Conservation (phyloP, 2,888 invertebrate genomes). For the Chalcosyrphus nemorum region DNA sequence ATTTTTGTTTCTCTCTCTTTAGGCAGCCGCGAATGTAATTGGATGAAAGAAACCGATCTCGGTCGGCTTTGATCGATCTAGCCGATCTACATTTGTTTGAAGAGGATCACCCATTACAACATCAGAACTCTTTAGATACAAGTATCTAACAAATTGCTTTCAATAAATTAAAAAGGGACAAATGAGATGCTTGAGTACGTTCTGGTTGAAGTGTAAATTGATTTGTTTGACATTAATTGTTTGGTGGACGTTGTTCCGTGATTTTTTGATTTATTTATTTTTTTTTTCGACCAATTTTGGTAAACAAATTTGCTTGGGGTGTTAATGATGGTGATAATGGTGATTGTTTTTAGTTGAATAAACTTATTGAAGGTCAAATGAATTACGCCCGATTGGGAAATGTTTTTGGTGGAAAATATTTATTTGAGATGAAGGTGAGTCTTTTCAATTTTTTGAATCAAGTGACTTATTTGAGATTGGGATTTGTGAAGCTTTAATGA, state of each 20-base stretch:
- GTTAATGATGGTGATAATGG: constrained; percentile 12
- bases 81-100: neutral
- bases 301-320: constrained; percentile 18
- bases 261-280: neutral
- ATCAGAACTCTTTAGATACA: neutral
- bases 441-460: neutral
- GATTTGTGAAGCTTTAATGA: neutral
- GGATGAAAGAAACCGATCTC: constrained; percentile 47
- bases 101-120: constrained; percentile 10
- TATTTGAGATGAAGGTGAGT: constrained; percentile 15
- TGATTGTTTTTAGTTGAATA: constrained; percentile 43
- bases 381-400: constrained; percentile 25
- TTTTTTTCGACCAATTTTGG: neutral
- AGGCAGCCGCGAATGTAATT: constrained; percentile 43
- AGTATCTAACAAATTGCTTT: neutral
- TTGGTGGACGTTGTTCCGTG: neutral
- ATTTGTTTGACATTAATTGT: constrained; percentile 52
- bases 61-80: constrained; percentile 4
- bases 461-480: neutral
- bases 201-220: constrained; percentile 35
- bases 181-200: neutral
- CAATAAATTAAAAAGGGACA: constrained; percentile 19
- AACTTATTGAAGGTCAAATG: constrained; percentile 32
- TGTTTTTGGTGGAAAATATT: constrained; percentile 7
- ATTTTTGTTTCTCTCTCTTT: neutral